Percentiles rank a stretch among this genome's conserved stretches.
Evolutionary conservation across 2,113 vertebrate genomes (phyloP).

Genomic region (Nothobranchius kuhntae): DNA sequence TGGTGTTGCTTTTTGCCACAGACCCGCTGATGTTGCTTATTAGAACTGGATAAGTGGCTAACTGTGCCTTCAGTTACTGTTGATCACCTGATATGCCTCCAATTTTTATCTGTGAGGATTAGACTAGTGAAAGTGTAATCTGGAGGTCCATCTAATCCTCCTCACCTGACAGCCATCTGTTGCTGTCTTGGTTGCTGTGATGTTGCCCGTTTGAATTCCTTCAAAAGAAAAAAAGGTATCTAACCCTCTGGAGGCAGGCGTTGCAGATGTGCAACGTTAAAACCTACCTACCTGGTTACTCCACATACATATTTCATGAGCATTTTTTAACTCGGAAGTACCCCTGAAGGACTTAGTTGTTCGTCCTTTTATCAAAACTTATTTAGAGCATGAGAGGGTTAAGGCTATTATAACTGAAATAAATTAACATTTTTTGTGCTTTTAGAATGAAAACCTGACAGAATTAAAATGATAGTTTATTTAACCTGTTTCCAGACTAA

Average conservation of each 20-base stretch:
- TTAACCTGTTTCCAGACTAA: too few species aligned
- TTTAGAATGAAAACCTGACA: too few species aligned
- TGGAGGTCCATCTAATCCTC: conserved; percentile 29
- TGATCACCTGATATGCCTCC: neutral
- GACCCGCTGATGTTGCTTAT: neutral
- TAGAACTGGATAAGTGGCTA: neutral
- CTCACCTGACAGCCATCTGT: conserved; percentile 52
- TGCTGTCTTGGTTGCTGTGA: conserved; percentile 25
- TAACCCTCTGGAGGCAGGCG: too few species aligned
- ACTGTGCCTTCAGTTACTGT: neutral
- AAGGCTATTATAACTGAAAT: too few species aligned
- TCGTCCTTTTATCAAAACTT: too few species aligned
- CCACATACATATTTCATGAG: too few species aligned
- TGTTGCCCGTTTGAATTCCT: neutral
- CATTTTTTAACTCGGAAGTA: too few species aligned
- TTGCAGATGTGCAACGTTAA: too few species aligned
- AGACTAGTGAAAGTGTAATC: conserved; percentile 46
- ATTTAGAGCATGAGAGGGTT: too few species aligned
- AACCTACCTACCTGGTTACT: too few species aligned
- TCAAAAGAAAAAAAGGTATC: neutral
- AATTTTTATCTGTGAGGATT: conserved; percentile 5
- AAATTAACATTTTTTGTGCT: neutral
- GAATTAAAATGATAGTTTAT: too few species aligned
- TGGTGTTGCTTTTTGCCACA: neutral
- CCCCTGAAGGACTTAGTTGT: too few species aligned